Evolutionary conservation across 2,797 vertebrate genomes (phyloP).

Genomic region (Betta splendens): DNA sequence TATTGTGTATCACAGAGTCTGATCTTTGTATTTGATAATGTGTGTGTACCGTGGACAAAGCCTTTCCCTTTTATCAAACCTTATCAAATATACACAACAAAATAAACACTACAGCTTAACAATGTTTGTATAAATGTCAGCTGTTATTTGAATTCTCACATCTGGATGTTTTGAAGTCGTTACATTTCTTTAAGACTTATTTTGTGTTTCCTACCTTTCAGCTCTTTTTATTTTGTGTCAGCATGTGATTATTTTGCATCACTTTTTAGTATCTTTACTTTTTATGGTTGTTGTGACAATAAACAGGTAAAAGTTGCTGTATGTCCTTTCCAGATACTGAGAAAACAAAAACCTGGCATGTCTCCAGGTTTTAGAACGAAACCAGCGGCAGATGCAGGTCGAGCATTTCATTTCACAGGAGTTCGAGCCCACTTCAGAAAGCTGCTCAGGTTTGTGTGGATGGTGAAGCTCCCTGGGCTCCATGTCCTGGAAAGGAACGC

Average conservation of each 20-base stretch:
- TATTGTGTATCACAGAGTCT: constrained; percentile 23
- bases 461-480: constrained; percentile 20
- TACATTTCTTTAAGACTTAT: background rate
- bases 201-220: no score
- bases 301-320: constrained; percentile 16
- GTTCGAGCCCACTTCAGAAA: constrained; percentile 39
- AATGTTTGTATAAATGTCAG: background rate
- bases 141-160: no score
- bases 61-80: constrained; percentile 59
- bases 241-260: background rate
- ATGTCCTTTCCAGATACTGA: constrained; percentile 34
- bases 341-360: constrained; percentile 45
- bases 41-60: constrained; percentile 38
- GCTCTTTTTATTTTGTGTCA: background rate
- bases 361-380: constrained; percentile 8
- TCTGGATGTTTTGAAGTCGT: background rate
- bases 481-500: constrained; percentile 23
- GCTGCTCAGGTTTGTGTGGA: constrained; percentile 37
- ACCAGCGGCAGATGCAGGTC: constrained; percentile 15
- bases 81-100: constrained; percentile 25
- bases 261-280: no score
- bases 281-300: no score
- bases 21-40: constrained; percentile 40
- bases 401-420: constrained; percentile 23
- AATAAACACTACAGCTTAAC: constrained; percentile 31